These are phyloP conservation scores for Nowickia ferox DNA, from an alignment of 2,888 invertebrate species.

Conservation along the genomic window DNA sequence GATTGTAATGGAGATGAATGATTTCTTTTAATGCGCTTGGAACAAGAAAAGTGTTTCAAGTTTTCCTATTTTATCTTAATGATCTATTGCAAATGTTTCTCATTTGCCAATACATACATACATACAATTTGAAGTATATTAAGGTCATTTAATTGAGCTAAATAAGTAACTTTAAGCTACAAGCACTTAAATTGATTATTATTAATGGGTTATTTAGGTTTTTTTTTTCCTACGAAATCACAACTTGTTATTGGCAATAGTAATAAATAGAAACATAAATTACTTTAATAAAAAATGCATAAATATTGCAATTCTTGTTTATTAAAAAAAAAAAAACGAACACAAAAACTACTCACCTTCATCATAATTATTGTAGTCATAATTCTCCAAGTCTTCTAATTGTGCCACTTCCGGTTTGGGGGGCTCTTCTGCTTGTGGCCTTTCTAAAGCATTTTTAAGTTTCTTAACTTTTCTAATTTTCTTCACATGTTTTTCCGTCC, in stretches of 20 bases:
- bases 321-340: not conserved
- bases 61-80: slow-evolving; percentile 24
- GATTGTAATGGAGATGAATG: slow-evolving; percentile 37
- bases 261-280: slow-evolving; percentile 10
- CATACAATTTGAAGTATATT: slow-evolving; percentile 31
- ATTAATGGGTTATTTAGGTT: slow-evolving; percentile 32
- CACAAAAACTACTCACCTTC: slow-evolving; percentile 72
- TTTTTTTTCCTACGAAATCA: slow-evolving; percentile 29
- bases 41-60: slow-evolving; percentile 47
- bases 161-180: slow-evolving; percentile 2
- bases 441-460: slow-evolving; percentile 64
- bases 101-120: not conserved
- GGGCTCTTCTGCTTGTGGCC: slow-evolving; percentile 76
- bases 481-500: slow-evolving; percentile 47
- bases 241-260: not conserved
- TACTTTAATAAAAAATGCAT: slow-evolving; percentile 1
- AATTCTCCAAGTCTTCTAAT: slow-evolving; percentile 74
- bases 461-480: slow-evolving; percentile 62
- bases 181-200: slow-evolving; percentile 30
- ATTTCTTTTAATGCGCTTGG: not conserved
- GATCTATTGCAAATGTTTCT: slow-evolving; percentile 30
- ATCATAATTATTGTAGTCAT: slow-evolving; percentile 75
- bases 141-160: slow-evolving; percentile 47
- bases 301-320: not conserved
- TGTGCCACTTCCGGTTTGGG: slow-evolving; percentile 74